Evolutionary conservation across 2,113 vertebrate genomes (phyloP).

Genomic region (Pycnonotus jocosus): DNA sequence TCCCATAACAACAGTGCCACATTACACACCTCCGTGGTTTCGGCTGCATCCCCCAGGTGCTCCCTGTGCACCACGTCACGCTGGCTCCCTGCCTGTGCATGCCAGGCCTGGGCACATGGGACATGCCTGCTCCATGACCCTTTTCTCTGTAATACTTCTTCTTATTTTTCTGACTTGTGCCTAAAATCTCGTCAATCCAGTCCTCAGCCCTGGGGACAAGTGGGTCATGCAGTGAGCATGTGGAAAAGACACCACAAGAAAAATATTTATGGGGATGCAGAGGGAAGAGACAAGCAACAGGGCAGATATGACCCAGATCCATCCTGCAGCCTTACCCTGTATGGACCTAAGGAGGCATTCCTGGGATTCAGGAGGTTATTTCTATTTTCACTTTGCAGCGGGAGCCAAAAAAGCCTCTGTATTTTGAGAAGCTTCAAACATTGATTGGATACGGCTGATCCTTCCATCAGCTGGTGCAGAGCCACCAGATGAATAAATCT

Average conservation of each 20-base stretch:
- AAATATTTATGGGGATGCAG: background rate
- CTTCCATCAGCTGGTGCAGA: slow-evolving; percentile 40
- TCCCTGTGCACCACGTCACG: fast-evolving
- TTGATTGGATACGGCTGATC: background rate
- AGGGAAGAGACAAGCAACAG: background rate
- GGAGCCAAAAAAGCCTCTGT: slow-evolving; percentile 18
- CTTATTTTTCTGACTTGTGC: background rate
- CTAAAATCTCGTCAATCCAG: background rate
- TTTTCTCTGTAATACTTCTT: background rate
- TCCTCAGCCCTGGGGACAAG: background rate
- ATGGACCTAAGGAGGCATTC: background rate
- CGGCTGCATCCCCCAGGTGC: background rate
- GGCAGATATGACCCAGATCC: background rate
- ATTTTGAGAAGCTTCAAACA: slow-evolving; percentile 20
- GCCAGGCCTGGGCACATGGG: fast-evolving
- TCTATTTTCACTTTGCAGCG: background rate
- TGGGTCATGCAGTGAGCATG: background rate
- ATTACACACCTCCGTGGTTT: fast-evolving
- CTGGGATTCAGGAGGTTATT: background rate
- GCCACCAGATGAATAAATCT: slow-evolving; percentile 40
- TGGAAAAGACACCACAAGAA: background rate
- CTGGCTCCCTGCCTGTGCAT: background rate
- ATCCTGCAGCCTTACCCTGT: background rate
- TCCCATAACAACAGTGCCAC: background rate
- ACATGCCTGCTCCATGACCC: background rate